Evolutionary conservation across 2,797 vertebrate species (phyloP).

Genomic region (Dryobates pubescens): DNA sequence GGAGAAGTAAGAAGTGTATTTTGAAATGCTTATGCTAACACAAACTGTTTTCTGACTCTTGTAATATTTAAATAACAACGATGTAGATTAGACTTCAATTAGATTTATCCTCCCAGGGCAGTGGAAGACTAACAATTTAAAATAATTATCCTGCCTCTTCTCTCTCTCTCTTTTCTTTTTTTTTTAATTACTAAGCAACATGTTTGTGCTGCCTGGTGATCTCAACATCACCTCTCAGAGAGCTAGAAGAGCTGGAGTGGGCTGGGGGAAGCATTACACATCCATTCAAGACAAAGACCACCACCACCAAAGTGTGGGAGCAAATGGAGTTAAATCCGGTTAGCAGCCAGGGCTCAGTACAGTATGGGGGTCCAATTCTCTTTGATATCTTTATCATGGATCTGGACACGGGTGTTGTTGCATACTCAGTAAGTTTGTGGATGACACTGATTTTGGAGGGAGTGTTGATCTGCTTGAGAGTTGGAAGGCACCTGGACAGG

Average conservation of each 20-base stretch:
- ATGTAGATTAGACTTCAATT: slow-evolving; percentile 29
- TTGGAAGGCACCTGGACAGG: too few relatives aligned
- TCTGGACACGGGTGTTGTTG: too few relatives aligned
- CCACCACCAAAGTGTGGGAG: neutral
- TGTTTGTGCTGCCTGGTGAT: slow-evolving; percentile 11
- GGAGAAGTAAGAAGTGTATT: neutral
- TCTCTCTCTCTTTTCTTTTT: neutral
- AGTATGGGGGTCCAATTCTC: too few relatives aligned
- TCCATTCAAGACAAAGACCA: neutral
- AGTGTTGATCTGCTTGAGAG: too few relatives aligned
- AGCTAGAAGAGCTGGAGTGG: neutral
- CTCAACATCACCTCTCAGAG: neutral
- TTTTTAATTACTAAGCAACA: neutral
- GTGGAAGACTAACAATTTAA: slow-evolving; percentile 22
- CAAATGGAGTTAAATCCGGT: too few relatives aligned
- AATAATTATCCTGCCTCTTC: slow-evolving; percentile 11
- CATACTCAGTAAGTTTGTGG: too few relatives aligned
- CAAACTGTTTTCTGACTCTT: slow-evolving; percentile 11
- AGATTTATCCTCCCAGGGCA: neutral
- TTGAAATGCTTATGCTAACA: slow-evolving; percentile 16
- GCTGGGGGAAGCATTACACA: neutral
- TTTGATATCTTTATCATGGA: too few relatives aligned
- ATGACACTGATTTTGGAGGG: too few relatives aligned
- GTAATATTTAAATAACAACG: slow-evolving; percentile 15
- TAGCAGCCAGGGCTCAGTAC: too few relatives aligned